phyloP scores from a whole-genome alignment of 1,140 invertebrate species.

The Octopus sinensis region DNA sequence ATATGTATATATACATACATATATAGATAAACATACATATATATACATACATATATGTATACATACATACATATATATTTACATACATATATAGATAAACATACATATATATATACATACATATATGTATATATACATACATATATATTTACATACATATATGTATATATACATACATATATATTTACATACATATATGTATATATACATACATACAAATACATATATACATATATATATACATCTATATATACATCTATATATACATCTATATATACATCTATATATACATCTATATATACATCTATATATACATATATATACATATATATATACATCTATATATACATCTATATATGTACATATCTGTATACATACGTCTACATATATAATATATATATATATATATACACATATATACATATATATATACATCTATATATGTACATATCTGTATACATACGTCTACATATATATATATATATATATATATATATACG shows the following conservation, averaged over 20 bases:
- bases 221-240: background rate
- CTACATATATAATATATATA: too few relatives aligned
- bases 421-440: too few relatives aligned
- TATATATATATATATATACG: too few relatives aligned
- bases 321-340: background rate
- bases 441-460: too few relatives aligned
- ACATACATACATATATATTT: background rate
- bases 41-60: background rate
- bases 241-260: background rate
- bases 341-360: background rate
- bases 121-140: background rate
- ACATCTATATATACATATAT: conserved; percentile 1
- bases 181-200: background rate
- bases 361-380: background rate
- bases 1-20: background rate
- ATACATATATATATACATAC: background rate
- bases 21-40: background rate
- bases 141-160: background rate
- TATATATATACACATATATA: too few relatives aligned
- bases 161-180: background rate
- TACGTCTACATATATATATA: too few relatives aligned
- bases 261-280: background rate
- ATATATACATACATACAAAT: background rate
- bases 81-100: background rate
- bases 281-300: background rate